Evolutionary conservation across 2,113 vertebrate species (phyloP).

Genomic region (Theristicus caerulescens): DNA sequence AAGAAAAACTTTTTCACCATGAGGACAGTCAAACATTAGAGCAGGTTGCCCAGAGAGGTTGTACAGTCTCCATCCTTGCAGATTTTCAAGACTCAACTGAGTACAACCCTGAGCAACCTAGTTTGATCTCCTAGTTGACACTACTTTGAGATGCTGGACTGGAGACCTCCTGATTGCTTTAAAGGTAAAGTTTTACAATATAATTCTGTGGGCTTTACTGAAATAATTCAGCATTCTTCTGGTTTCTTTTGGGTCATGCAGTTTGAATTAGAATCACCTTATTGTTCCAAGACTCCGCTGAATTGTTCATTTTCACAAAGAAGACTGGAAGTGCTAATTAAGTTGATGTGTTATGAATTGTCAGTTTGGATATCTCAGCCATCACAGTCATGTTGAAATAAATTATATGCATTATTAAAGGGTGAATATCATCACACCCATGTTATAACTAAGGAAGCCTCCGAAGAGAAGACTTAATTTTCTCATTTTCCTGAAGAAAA

Average conservation of each 20-base stretch:
- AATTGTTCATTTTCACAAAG: background rate
- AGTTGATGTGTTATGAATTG: background rate
- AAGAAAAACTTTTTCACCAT: background rate
- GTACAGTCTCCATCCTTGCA: background rate
- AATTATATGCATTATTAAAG: conserved; percentile 51
- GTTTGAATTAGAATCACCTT: conserved; percentile 16
- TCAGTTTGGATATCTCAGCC: background rate
- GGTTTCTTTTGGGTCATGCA: background rate
- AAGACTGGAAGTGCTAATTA: conserved; percentile 29
- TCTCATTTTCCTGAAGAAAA: conserved; percentile 66
- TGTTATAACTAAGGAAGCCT: conserved; percentile 37
- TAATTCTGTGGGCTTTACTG: background rate
- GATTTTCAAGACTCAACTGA: background rate
- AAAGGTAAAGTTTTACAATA: background rate
- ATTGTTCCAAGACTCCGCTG: background rate
- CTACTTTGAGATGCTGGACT: background rate
- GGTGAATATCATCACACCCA: background rate
- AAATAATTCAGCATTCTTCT: background rate
- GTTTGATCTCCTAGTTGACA: background rate
- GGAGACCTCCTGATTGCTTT: background rate
- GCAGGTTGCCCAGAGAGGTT: background rate
- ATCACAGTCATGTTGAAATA: conserved; percentile 13
- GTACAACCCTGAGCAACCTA: background rate
- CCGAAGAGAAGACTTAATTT: conserved; percentile 52
- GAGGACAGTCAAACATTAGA: background rate